phyloP scores from a whole-genome alignment of 1,140 invertebrate species.

The Harlomillsia oculata region DNA sequence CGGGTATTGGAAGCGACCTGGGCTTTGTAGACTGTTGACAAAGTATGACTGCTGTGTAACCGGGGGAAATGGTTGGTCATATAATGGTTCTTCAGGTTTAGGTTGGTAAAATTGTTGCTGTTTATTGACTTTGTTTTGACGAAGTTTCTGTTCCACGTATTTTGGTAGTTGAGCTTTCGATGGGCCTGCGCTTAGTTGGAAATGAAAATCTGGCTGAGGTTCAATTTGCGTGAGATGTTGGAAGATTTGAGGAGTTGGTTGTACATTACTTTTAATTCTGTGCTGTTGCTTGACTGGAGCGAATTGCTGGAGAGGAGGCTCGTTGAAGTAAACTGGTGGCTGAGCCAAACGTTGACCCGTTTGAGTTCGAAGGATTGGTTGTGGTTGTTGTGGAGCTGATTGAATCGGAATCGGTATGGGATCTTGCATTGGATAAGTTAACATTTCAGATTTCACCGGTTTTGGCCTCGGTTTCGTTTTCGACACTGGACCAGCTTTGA shows the following conservation, averaged over 20 bases:
- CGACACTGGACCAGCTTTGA: conserved; percentile 24
- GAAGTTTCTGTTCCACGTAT: no score
- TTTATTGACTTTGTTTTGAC: no score
- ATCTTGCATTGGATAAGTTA: not conserved
- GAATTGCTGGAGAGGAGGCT: no score
- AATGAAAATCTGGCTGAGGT: no score
- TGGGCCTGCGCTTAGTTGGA: not conserved
- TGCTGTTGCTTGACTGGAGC: no score
- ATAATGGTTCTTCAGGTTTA: not conserved
- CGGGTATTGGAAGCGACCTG: not conserved
- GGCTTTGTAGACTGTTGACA: not conserved
- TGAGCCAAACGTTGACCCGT: no score
- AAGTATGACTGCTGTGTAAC: not conserved
- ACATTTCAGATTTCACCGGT: not conserved
- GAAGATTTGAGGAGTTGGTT: no score
- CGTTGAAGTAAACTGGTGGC: no score
- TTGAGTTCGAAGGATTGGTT: not conserved
- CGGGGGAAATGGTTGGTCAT: not conserved
- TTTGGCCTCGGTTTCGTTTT: not conserved
- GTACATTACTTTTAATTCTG: no score
- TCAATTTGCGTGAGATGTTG: no score
- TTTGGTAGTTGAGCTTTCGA: no score
- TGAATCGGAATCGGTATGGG: not conserved
- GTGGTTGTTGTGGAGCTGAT: not conserved
- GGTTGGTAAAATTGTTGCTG: not conserved